Evolutionary conservation across 2,888 invertebrate genomes (phyloP).

Genomic region (Andrena camellia): DNA sequence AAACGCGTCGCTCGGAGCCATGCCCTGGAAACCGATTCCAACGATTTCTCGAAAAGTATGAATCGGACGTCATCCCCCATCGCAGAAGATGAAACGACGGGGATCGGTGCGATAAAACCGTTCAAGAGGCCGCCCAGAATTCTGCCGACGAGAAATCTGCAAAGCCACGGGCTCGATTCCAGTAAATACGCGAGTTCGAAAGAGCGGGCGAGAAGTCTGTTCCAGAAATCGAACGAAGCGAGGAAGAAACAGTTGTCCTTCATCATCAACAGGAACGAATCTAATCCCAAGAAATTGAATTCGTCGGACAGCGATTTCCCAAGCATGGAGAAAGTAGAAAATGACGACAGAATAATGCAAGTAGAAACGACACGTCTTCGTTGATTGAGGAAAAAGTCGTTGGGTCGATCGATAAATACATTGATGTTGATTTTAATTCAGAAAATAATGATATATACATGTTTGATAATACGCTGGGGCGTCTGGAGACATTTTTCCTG

Average conservation of each 20-base stretch:
- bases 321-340: neutral
- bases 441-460: neutral
- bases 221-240: constrained; percentile 19
- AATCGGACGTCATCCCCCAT: no score
- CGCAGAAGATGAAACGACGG: neutral
- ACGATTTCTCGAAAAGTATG: neutral
- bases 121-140: constrained; percentile 37
- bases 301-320: neutral
- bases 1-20: constrained; percentile 15
- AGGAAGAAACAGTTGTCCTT: constrained; percentile 20
- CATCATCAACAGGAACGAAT: constrained; percentile 12
- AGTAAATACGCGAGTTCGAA: constrained; percentile 22
- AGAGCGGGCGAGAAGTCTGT: constrained; percentile 22
- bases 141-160: constrained; percentile 4
- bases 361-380: neutral
- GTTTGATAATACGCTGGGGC: neutral
- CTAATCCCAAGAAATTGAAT: neutral
- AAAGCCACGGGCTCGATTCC: neutral
- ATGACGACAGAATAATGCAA: neutral
- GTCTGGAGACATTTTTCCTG: no score
- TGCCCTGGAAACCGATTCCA: neutral
- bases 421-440: neutral
- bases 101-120: neutral
- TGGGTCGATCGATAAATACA: neutral
- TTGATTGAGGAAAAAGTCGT: neutral